A percentile compares a stretch with the other conserved stretches of the same genome.
Conservation (phyloP, 2,113 vertebrate species). For the Cacatua alba region DNA sequence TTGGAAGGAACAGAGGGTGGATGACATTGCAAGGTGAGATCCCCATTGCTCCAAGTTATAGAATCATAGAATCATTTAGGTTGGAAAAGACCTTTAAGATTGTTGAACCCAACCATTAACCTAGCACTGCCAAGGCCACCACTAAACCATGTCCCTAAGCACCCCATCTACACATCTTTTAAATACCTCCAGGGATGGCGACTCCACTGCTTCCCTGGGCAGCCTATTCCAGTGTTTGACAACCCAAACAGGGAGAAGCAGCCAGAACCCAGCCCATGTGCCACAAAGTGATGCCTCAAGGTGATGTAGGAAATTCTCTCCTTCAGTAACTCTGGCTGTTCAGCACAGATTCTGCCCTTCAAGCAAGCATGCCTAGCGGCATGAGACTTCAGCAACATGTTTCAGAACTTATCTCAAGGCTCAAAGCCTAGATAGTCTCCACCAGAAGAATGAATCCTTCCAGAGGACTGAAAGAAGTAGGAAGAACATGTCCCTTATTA, state of each 20-base stretch:
- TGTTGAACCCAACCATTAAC: background rate
- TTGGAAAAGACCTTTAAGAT: background rate
- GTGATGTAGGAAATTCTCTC: background rate
- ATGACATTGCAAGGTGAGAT: background rate
- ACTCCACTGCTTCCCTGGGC: background rate
- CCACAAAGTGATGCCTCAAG: background rate
- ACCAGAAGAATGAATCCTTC: background rate
- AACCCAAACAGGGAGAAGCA: background rate
- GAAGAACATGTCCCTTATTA: background rate
- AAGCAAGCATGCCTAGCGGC: no score
- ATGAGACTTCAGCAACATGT: background rate
- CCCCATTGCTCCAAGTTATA: background rate
- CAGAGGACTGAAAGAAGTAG: background rate
- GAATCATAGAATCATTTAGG: background rate
- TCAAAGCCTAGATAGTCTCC: background rate
- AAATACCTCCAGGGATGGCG: background rate
- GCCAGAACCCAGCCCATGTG: background rate
- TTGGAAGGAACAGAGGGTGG: background rate
- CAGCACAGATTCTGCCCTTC: background rate
- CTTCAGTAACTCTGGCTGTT: accelerated
- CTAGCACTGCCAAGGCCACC: background rate
- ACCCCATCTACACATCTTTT: background rate
- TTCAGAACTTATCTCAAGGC: background rate
- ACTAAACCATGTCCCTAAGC: background rate
- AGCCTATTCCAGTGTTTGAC: background rate